Percentiles rank a stretch among this genome's conserved stretches.
These are phyloP conservation scores for Prietella phreatophila DNA, from an alignment of 2,113 vertebrate species.

Conservation along the genomic window DNA sequence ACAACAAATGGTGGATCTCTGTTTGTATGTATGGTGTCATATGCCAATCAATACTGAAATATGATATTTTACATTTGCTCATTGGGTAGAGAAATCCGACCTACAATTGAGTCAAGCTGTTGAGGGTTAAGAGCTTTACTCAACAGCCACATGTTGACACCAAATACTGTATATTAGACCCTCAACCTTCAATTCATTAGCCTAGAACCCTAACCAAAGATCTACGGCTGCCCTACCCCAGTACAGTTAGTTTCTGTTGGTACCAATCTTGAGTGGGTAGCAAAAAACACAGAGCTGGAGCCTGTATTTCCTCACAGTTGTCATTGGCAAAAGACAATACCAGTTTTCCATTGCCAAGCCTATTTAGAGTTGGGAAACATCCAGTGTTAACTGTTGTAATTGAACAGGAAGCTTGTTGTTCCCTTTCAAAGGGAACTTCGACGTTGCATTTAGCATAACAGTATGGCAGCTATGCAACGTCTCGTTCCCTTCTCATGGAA, in stretches of 20 bases:
- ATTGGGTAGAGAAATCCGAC: neutral
- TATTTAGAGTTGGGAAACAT: neutral
- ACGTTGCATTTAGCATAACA: too few relatives aligned
- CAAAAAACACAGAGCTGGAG: neutral
- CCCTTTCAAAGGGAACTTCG: too few relatives aligned
- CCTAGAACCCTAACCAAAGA: neutral
- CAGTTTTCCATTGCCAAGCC: neutral
- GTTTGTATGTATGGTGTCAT: neutral
- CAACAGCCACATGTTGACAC: neutral
- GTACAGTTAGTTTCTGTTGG: neutral
- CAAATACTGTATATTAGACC: neutral
- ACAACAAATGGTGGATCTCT: slow-evolving; percentile 1
- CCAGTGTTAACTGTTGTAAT: neutral
- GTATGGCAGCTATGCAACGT: too few relatives aligned
- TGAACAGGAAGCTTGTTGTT: neutral
- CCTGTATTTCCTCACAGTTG: neutral
- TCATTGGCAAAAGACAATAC: neutral
- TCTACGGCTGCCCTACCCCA: neutral
- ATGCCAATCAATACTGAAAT: neutral
- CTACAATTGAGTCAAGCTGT: neutral
- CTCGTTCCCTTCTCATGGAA: too few relatives aligned
- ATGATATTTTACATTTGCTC: neutral
- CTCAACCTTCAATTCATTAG: neutral
- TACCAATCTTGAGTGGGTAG: neutral
- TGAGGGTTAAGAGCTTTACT: neutral